Evolutionary conservation across 2,888 invertebrate genomes (phyloP), one percentile per base, ranked within the genome.

Genomic region (Agrochola litura): DNA sequence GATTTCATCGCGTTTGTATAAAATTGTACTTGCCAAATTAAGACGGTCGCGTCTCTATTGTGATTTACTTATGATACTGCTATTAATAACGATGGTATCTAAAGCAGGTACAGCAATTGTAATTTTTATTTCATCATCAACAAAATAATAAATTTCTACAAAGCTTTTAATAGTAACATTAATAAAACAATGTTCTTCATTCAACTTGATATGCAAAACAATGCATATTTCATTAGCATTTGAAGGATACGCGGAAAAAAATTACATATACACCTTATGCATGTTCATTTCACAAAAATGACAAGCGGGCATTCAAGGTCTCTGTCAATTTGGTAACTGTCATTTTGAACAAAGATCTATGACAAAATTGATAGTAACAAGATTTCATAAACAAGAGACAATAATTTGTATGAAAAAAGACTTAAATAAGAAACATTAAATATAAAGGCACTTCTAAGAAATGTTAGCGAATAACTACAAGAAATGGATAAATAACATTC

Each of bases 251-350:
- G 75, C 46, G 65, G 70, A 83, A 79, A 68, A 37, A 69, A 77
- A 68, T 70, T 43, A 56, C 68, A 63, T 70, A 69, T 65, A 76
- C 86, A 73, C 86, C 76, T 64, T 61, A 58, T 71, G 79, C 73
- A 73, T 85, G 79, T 85, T 79, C 77, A 82, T 82, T 85, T 87
- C 67, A 68, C 60, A 74, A 79, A 81, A 81, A 71, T 81, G 78
- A 81, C 88, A 83, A 79, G 76, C 76, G 30, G 12, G 76, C 75
- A 64, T 81, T 81, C 78, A 76, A 86, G 70, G 81, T 46, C 83
- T 68, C 63, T 75, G 74, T 75, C 71, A 69, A 25, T 69, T 73
- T 22, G 10, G 65, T 9, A 61, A 64, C 60, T 43, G 76, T 71
- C 63, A 73, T 79, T 73, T 72, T 64, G 41, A 75, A 77, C 68